Percentiles rank a stretch among this genome's conserved stretches.
phyloP scores from a whole-genome alignment of 1,140 invertebrate species.

The Hyles euphorbiae region DNA sequence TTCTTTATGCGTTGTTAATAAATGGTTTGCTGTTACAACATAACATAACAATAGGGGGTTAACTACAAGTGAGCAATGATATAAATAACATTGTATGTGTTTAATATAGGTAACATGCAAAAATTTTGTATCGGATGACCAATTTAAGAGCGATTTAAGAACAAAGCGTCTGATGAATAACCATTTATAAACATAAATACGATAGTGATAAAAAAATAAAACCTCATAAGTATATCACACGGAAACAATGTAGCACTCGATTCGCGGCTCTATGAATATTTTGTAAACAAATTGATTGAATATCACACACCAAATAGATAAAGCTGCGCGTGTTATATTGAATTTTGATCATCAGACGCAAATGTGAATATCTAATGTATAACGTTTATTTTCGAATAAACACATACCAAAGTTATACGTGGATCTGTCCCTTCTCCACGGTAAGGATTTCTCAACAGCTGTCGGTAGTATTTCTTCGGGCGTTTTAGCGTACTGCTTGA shows the following conservation, averaged over 20 bases:
- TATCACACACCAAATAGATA: too few species aligned
- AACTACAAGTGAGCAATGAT: background rate
- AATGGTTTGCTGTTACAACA: too few species aligned
- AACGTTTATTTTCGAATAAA: conserved; percentile 29
- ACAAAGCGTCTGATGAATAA: conserved; percentile 26
- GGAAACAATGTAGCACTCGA: too few species aligned
- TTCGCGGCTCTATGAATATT: too few species aligned
- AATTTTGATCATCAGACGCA: conserved; percentile 34
- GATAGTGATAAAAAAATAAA: background rate
- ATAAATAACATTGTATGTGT: conserved; percentile 28
- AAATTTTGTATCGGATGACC: too few species aligned
- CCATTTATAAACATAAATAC: background rate
- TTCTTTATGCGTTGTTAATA: too few species aligned
- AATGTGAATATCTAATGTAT: conserved; percentile 19
- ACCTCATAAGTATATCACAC: too few species aligned
- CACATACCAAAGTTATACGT: conserved; percentile 76
- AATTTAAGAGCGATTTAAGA: too few species aligned
- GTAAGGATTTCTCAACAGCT: conserved; percentile 83
- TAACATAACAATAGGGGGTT: background rate
- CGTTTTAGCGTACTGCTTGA: conserved; percentile 79
- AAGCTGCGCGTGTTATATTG: background rate
- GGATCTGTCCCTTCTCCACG: conserved; percentile 84
- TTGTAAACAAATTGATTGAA: too few species aligned
- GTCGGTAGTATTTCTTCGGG: conserved; percentile 79
- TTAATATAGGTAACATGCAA: conserved; percentile 24